These are phyloP conservation scores for Neomicropteryx cornuta DNA, from an alignment of 1,140 invertebrate species.

Conservation along the genomic window DNA sequence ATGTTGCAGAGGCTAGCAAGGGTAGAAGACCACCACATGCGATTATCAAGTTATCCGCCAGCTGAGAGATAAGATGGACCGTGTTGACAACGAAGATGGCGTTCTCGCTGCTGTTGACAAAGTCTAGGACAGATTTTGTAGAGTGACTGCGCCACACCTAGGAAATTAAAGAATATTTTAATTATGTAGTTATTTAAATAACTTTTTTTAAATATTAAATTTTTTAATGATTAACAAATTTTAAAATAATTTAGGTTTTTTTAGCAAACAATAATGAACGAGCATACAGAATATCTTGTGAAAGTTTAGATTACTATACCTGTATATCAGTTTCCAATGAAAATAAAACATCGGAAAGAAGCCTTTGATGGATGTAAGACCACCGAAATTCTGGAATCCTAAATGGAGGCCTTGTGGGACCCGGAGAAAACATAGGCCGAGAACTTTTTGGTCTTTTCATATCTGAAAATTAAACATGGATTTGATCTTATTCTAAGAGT, in stretches of 20 bases:
- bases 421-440: conserved; percentile 88
- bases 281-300: not conserved
- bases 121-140: conserved; percentile 93
- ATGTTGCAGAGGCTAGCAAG: conserved; percentile 93
- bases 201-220: conserved; percentile 8
- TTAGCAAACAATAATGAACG: not conserved
- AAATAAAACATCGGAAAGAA: conserved; percentile 93
- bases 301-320: conserved; percentile 33
- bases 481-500: too few species aligned
- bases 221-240: not conserved
- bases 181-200: conserved; percentile 4
- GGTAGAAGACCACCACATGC: conserved; percentile 96
- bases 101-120: conserved; percentile 96
- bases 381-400: conserved; percentile 99
- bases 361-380: conserved; percentile 96
- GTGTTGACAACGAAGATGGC: conserved; percentile 99
- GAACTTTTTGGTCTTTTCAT: conserved; percentile 29
- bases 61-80: conserved; percentile 96
- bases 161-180: conserved; percentile 17
- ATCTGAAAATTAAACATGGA: too few species aligned
- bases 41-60: conserved; percentile 98
- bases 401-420: conserved; percentile 91
- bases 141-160: conserved; percentile 74
- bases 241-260: conserved; percentile 6
- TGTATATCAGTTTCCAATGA: conserved; percentile 97